phyloP scores from a whole-genome alignment of 2,797 vertebrate species.

The Neosilurus mollespiculum region DNA sequence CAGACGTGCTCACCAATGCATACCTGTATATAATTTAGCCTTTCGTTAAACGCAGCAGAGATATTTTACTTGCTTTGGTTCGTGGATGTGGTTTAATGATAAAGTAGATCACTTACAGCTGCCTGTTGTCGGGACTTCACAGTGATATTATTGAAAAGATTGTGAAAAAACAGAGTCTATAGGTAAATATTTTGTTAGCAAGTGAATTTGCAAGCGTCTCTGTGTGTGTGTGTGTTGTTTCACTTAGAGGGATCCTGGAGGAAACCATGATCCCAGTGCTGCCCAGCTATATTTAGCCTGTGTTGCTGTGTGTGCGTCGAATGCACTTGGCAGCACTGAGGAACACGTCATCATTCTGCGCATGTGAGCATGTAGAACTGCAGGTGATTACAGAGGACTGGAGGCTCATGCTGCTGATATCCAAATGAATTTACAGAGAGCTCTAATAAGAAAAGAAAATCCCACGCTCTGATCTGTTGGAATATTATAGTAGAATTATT shows the following conservation, averaged over 20 bases:
- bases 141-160: background rate
- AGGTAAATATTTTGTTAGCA: no score
- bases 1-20: no score
- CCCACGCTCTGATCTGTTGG: background rate
- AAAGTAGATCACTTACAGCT: background rate
- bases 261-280: slow-evolving; percentile 69
- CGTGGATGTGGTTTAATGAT: background rate
- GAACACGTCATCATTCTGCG: slow-evolving; percentile 31
- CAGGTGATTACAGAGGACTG: background rate
- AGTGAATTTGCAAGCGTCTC: background rate
- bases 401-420: background rate
- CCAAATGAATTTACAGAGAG: background rate
- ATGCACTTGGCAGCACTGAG: slow-evolving; percentile 60
- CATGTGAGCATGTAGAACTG: slow-evolving; percentile 36
- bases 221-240: slow-evolving; percentile 4
- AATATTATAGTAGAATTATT: background rate
- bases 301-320: slow-evolving; percentile 78
- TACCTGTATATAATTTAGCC: no score
- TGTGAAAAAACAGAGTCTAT: background rate
- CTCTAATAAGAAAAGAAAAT: background rate
- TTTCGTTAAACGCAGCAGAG: background rate
- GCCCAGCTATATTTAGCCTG: slow-evolving; percentile 75
- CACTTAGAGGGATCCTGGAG: slow-evolving; percentile 61
- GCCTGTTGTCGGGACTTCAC: background rate
- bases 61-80: no score